Base-by-base conservation (phyloP, 2,797 vertebrate genomes). In the Leptoclinus maculatus region DNA sequence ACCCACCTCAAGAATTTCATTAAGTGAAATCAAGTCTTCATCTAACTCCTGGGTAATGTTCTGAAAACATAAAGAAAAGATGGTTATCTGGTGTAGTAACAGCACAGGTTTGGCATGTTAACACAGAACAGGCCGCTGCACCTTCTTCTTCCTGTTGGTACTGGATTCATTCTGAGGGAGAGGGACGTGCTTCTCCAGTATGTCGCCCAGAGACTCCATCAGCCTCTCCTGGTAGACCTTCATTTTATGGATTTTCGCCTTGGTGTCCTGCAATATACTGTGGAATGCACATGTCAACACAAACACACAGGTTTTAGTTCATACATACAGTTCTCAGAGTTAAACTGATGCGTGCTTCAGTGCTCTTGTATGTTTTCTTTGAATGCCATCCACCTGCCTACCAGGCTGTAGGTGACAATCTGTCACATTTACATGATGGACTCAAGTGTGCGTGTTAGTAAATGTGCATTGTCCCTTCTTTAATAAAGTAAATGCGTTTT, bases 1-100 rank as follows among this genome's bases (percentile, higher is more conserved):
- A 83, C 87, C 91, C 60, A 95, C 95, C 95, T 96, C 95, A 10
- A 96, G 93, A 82, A 96, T 94, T 74, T 95, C 93, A 87, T 80
- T 89, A 11, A 96, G 83, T 41, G 95, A 93, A 87, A 95, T 88
- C 14, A 94, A 80, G 59, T 93, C 76, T 53, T 75, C 73, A 21
- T 80, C 86, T 7, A 86, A 36, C 27, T 87, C 87, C 25, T 60
- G 67, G 19, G 74, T 19, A 29, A 54, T 14, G 17, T 43, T 91
- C 94, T 96, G 79, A 60, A 91, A 85, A 81, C 23, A 25, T 64
- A 76, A 82, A 63, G 1, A 65, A 56, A 45, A 59, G 1, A 53
- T 9, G 21, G n/a, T 74, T 12, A 82, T 17, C 1, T 16, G 13
- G 2, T 62, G 27, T 5, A 17, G n/a, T 11, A 51, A 43, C 32